Percentiles rank a stretch among this genome's conserved stretches.
These are phyloP conservation scores for Agelas oroides DNA, from an alignment of 37 sponge, comb jelly and placozoan species.

Conservation along the genomic window DNA sequence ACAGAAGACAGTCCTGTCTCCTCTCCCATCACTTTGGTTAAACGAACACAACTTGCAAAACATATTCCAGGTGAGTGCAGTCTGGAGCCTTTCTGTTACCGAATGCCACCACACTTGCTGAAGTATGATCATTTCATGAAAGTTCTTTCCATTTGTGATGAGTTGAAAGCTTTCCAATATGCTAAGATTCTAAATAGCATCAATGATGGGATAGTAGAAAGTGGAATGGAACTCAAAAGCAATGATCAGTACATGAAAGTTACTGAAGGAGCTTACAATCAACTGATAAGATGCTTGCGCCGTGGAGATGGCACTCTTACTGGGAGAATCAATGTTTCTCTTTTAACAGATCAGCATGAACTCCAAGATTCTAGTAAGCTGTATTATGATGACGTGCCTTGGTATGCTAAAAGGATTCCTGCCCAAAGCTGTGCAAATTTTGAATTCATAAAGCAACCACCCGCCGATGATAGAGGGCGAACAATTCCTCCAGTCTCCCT, in stretches of 20 bases:
- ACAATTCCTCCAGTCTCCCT: slow-evolving; percentile 36
- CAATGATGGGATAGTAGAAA: background rate
- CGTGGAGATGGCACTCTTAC: background rate
- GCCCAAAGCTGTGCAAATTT: background rate
- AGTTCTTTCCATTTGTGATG: background rate
- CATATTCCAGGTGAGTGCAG: background rate
- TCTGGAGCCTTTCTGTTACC: slow-evolving; percentile 43
- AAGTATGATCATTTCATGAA: background rate
- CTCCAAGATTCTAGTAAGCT: slow-evolving; percentile 18
- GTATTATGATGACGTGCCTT: slow-evolving; percentile 49
- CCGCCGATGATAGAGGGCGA: slow-evolving; percentile 22
- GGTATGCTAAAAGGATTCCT: slow-evolving; percentile 27
- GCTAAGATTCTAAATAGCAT: slow-evolving; percentile 22
- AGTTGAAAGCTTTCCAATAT: slow-evolving; percentile 23
- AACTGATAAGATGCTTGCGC: slow-evolving; percentile 20
- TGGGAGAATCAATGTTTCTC: background rate
- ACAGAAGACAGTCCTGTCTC: background rate
- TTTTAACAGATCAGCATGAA: slow-evolving; percentile 35
- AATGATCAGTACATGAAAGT: slow-evolving; percentile 21
- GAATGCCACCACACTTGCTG: slow-evolving; percentile 17
- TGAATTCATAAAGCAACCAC: slow-evolving; percentile 7
- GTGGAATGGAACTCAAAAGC: background rate
- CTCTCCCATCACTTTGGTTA: slow-evolving; percentile 1
- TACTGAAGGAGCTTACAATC: slow-evolving; percentile 21
- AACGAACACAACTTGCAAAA: slow-evolving; percentile 29